Percentiles rank a stretch among this genome's conserved stretches.
Conservation (phyloP, 2,797 vertebrate species). For the Spinibarbus caldwelli region DNA sequence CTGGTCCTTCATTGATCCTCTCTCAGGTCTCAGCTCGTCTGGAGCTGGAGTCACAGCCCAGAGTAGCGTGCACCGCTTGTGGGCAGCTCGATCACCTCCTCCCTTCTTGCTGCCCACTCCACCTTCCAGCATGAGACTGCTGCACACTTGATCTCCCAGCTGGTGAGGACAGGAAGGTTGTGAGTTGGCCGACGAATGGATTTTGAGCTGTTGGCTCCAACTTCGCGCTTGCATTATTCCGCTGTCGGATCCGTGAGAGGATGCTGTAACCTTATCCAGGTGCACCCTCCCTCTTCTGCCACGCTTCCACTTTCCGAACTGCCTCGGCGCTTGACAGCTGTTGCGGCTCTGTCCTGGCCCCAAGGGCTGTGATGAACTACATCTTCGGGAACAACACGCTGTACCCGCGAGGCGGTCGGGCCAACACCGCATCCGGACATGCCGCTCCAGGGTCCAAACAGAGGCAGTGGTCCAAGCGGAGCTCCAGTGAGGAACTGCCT, state of each 20-base stretch:
- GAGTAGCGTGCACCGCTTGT: slow-evolving; percentile 47
- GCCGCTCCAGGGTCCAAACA: slow-evolving; percentile 84
- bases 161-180: slow-evolving; percentile 41
- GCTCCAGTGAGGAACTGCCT: slow-evolving; percentile 88
- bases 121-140: slow-evolving; percentile 50
- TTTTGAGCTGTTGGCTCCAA: slow-evolving; percentile 42
- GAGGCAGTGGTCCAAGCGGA: slow-evolving; percentile 90
- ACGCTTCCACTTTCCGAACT: slow-evolving; percentile 60
- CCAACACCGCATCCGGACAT: slow-evolving; percentile 76
- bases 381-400: slow-evolving; percentile 98
- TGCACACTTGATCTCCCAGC: slow-evolving; percentile 47
- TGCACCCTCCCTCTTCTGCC: slow-evolving; percentile 69
- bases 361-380: slow-evolving; percentile 91
- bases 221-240: slow-evolving; percentile 34
- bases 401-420: slow-evolving; percentile 88
- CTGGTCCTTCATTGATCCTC: slow-evolving; percentile 57
- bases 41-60: slow-evolving; percentile 58
- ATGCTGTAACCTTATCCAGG: slow-evolving; percentile 84
- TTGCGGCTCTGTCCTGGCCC: slow-evolving; percentile 47
- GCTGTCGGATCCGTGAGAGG: slow-evolving; percentile 69
- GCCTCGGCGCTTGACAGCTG: slow-evolving; percentile 55
- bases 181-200: slow-evolving; percentile 40
- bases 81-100: slow-evolving; percentile 58
- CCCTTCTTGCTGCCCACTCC: slow-evolving; percentile 54
- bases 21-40: slow-evolving; percentile 58